These are phyloP conservation scores for Pomacea maculata DNA, from an alignment of 1,140 invertebrate species.

Conservation along the genomic window DNA sequence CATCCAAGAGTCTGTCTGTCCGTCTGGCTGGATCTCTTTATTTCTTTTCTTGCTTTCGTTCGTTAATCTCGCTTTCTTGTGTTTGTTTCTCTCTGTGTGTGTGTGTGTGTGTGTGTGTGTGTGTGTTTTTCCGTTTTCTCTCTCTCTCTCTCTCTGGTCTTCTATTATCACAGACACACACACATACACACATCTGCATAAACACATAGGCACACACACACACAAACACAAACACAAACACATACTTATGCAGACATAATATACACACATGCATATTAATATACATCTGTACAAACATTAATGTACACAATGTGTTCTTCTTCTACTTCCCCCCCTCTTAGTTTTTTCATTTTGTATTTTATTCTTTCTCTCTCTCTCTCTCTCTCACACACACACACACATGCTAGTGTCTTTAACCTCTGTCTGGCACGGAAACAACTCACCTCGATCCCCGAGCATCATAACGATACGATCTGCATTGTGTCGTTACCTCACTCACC, in stretches of 20 bases:
- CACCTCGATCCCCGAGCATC: too few relatives aligned
- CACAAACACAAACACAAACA: background rate
- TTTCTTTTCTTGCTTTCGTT: background rate
- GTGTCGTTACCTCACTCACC: too few relatives aligned
- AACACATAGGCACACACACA: background rate
- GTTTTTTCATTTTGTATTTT: background rate
- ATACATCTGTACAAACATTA: background rate
- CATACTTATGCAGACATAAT: background rate
- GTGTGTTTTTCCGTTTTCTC: background rate
- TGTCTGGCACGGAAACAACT: too few relatives aligned
- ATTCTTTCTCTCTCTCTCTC: background rate
- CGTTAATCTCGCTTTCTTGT: background rate
- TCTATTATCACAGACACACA: background rate
- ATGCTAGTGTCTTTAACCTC: background rate
- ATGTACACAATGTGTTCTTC: background rate
- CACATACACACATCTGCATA: background rate
- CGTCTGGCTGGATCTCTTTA: background rate
- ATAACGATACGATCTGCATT: too few relatives aligned
- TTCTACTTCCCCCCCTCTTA: background rate
- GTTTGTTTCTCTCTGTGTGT: background rate
- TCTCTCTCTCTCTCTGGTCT: background rate
- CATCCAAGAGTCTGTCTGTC: too few relatives aligned
- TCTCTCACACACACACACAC: slow-evolving; percentile 4
- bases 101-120: background rate
- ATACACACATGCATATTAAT: background rate